phyloP scores from a whole-genome alignment of 35 echinoderm and acorn worm genomes.

The Lytechinus pictus region DNA sequence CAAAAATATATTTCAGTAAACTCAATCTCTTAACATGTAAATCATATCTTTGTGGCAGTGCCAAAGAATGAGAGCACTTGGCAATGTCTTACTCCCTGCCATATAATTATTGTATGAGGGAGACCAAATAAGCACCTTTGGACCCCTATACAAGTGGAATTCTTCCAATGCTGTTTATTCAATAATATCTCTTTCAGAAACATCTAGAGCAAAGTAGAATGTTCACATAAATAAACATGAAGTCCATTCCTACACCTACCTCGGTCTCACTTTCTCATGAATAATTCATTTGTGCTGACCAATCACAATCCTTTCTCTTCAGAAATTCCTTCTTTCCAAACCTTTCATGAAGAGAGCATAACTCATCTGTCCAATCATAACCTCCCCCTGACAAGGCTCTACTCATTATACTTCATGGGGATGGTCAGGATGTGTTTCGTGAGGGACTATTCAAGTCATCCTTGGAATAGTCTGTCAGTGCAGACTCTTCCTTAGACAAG shows the following conservation, averaged over 20 bases:
- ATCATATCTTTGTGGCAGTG: background rate
- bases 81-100: background rate
- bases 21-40: background rate
- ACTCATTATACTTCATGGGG: background rate
- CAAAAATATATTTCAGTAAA: background rate
- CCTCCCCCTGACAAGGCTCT: background rate
- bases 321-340: background rate
- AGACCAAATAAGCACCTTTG: conserved; percentile 17
- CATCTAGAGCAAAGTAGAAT: background rate
- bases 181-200: conserved; percentile 15
- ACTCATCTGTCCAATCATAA: background rate
- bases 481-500: background rate
- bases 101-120: background rate
- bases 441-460: background rate
- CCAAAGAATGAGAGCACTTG: background rate
- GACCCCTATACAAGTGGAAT: background rate
- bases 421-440: background rate
- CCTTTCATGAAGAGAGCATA: background rate
- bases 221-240: background rate
- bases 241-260: background rate
- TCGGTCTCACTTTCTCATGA: background rate
- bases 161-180: conserved; percentile 4
- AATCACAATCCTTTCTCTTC: background rate
- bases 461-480: background rate
- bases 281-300: background rate